phyloP scores from a whole-genome alignment of 2,797 vertebrate genomes.

The Enoplosus armatus region DNA sequence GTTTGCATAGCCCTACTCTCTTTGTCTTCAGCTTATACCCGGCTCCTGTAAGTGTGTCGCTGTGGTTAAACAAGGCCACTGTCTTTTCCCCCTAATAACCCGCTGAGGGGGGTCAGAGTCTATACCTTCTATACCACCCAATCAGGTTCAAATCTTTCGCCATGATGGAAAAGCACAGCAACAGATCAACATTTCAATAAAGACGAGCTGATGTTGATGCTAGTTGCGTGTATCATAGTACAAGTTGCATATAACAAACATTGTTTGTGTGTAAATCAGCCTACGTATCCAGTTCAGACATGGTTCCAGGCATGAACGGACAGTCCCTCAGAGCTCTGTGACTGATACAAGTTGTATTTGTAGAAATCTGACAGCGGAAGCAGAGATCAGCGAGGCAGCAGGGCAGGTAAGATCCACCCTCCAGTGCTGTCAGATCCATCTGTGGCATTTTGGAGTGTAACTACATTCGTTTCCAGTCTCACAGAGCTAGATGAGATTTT shows the following conservation, averaged over 20 bases:
- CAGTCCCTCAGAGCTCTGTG: conserved; percentile 1
- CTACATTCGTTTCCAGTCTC: not conserved
- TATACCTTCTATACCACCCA: conserved; percentile 3
- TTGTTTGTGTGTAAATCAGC: conserved; percentile 15
- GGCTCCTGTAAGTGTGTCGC: conserved; percentile 33
- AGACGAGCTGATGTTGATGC: conserved; percentile 11
- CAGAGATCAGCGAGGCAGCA: conserved; percentile 17
- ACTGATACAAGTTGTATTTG: conserved; percentile 6
- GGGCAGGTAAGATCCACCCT: conserved; percentile 3
- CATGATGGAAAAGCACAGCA: conserved; percentile 13
- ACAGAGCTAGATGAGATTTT: not conserved
- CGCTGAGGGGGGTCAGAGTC: not conserved
- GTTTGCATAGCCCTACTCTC: conserved; percentile 93
- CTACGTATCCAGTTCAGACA: conserved; percentile 5
- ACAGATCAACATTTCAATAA: conserved; percentile 3
- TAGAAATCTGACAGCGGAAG: conserved; percentile 33
- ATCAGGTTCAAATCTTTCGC: no score
- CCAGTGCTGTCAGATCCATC: not conserved
- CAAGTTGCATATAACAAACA: conserved; percentile 46
- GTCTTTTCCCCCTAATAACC: not conserved
- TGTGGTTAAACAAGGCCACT: conserved; percentile 15
- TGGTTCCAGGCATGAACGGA: conserved; percentile 5
- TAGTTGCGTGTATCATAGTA: not conserved
- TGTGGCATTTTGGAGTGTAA: not conserved
- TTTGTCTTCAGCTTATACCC: conserved; percentile 49